Conservation (phyloP, 2,888 invertebrate species). For the Cantharis flavilabris region DNA sequence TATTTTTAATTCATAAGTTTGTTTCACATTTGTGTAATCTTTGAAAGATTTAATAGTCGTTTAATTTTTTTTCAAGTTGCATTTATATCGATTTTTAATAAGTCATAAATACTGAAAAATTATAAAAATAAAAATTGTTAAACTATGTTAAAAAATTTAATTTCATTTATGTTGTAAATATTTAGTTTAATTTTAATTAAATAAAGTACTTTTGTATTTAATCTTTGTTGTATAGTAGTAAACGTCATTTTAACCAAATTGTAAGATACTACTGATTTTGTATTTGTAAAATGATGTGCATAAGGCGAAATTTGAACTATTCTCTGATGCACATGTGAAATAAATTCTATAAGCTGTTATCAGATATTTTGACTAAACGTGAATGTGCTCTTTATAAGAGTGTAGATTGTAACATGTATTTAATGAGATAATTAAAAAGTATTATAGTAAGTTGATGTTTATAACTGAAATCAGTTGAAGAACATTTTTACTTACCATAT, state of each 20-base stretch:
- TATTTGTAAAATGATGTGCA: slow-evolving; percentile 26
- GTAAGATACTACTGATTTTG: slow-evolving; percentile 21
- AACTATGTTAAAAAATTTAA: neutral
- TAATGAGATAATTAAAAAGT: slow-evolving; percentile 23
- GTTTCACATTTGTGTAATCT: neutral
- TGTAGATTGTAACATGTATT: slow-evolving; percentile 36
- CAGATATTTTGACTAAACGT: slow-evolving; percentile 32
- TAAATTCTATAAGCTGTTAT: slow-evolving; percentile 25
- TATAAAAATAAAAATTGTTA: neutral
- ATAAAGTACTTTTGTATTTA: slow-evolving; percentile 20
- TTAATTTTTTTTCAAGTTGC: neutral
- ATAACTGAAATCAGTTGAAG: neutral
- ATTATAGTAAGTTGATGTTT: slow-evolving; percentile 19
- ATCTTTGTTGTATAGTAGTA: slow-evolving; percentile 8
- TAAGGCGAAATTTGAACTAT: slow-evolving; percentile 2
- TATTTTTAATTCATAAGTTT: neutral
- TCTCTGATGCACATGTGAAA: slow-evolving; percentile 24
- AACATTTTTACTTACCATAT: neutral
- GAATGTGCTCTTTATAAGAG: slow-evolving; percentile 43
- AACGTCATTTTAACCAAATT: slow-evolving; percentile 12
- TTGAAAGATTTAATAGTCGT: neutral
- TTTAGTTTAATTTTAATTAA: neutral
- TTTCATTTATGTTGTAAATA: neutral
- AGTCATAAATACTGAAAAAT: neutral
- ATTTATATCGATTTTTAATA: neutral